Evolutionary conservation across 2,888 invertebrate species (phyloP).

Genomic region (Drosophila greeni): DNA sequence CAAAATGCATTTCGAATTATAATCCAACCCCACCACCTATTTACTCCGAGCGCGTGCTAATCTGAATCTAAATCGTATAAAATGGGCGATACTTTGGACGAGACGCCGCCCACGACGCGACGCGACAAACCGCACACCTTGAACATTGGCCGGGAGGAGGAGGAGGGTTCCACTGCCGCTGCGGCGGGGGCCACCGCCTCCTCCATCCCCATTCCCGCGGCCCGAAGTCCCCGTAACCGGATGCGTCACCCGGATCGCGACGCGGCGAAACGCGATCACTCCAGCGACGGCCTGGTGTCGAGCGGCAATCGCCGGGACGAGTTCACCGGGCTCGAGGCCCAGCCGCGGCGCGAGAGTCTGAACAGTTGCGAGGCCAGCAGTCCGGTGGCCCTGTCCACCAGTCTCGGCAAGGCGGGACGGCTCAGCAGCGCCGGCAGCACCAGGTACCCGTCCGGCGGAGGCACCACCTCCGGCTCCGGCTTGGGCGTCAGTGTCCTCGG

Average conservation of each 20-base stretch:
- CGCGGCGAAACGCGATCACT: slow-evolving; percentile 65
- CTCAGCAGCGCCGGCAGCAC: slow-evolving; percentile 62
- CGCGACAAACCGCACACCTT: slow-evolving; percentile 76
- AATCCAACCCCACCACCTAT: slow-evolving; percentile 21
- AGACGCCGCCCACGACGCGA: slow-evolving; percentile 58
- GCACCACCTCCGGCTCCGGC: slow-evolving; percentile 61
- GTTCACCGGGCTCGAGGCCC: slow-evolving; percentile 47
- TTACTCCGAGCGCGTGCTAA: slow-evolving; percentile 5
- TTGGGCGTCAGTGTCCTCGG: slow-evolving; percentile 63
- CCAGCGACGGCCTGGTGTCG: slow-evolving; percentile 61
- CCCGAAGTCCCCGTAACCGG: slow-evolving; percentile 58
- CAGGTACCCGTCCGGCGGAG: slow-evolving; percentile 76
- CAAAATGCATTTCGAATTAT: slow-evolving; percentile 33
- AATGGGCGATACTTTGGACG: slow-evolving; percentile 74
- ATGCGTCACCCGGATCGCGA: slow-evolving; percentile 67
- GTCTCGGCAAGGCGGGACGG: slow-evolving; percentile 49
- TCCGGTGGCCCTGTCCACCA: slow-evolving; percentile 40
- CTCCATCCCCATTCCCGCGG: slow-evolving; percentile 23
- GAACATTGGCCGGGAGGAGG: slow-evolving; percentile 58
- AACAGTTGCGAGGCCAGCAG: slow-evolving; percentile 63
- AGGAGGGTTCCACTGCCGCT: slow-evolving; percentile 12
- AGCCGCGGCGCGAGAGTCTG: slow-evolving; percentile 70
- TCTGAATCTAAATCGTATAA: slow-evolving; percentile 12
- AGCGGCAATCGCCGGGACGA: slow-evolving; percentile 50
- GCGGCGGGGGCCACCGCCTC: slow-evolving; percentile 21